A percentile compares a stretch with the other conserved stretches of the same genome.
phyloP scores from a whole-genome alignment of 2,113 vertebrate genomes.

The Bucco capensis region DNA sequence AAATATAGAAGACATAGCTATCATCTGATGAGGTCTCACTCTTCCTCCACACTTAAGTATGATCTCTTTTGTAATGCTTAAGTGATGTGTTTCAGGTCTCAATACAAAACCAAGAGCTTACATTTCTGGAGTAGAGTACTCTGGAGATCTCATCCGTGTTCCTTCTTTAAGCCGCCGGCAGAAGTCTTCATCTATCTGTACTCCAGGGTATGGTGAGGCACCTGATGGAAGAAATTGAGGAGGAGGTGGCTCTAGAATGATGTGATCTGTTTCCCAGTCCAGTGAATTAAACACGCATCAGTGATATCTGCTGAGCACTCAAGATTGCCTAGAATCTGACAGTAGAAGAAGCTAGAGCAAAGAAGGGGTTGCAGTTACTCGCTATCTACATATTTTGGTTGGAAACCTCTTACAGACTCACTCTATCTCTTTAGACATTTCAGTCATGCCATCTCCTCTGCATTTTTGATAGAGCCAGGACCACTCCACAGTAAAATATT shows the following conservation, averaged over 20 bases:
- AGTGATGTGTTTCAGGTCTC: background rate
- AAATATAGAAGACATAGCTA: background rate
- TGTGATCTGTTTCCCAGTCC: background rate
- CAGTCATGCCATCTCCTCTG: background rate
- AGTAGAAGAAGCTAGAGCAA: background rate
- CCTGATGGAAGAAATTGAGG: slow-evolving; percentile 70
- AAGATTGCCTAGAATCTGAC: background rate
- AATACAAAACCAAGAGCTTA: slow-evolving; percentile 50
- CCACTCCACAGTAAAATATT: background rate
- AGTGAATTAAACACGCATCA: background rate
- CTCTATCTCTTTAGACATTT: background rate
- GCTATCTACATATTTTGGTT: background rate
- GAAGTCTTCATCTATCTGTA: slow-evolving; percentile 94
- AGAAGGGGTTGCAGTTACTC: background rate
- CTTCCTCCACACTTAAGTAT: background rate
- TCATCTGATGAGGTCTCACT: background rate
- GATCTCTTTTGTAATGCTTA: background rate
- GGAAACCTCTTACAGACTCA: background rate
- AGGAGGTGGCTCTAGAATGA: background rate
- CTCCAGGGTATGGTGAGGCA: slow-evolving; percentile 89
- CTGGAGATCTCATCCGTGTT: slow-evolving; percentile 89
- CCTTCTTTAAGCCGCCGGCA: slow-evolving; percentile 90
- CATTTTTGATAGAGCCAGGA: background rate
- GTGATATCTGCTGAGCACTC: background rate
- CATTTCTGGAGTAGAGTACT: slow-evolving; percentile 91